phyloP scores from a whole-genome alignment of 2,113 vertebrate genomes.

The Sylvilagus bachmani region DNA sequence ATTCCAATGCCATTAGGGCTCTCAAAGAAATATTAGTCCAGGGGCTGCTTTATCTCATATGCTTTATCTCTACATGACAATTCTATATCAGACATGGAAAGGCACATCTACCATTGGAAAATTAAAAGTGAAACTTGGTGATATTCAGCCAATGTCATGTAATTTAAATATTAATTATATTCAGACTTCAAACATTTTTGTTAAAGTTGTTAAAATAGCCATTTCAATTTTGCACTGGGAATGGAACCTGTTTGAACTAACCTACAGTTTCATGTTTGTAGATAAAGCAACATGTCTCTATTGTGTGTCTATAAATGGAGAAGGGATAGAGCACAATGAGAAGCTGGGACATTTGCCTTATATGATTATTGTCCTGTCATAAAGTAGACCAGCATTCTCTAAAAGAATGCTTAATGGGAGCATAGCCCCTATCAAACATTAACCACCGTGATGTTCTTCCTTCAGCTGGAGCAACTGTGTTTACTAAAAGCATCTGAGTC shows the following conservation, averaged over 20 bases:
- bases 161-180: conserved; percentile 11
- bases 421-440: conserved; percentile 14
- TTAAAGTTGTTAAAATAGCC: conserved; percentile 6
- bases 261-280: background rate
- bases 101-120: background rate
- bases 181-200: conserved; percentile 15
- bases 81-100: conserved; percentile 3
- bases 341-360: background rate
- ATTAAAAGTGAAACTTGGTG: conserved; percentile 5
- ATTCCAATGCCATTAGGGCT: background rate
- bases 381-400: background rate
- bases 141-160: background rate
- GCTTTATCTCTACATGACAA: background rate
- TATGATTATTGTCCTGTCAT: conserved; percentile 7
- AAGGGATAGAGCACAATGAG: background rate
- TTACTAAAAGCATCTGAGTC: conserved; percentile 47
- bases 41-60: background rate
- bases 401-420: background rate
- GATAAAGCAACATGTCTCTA: background rate
- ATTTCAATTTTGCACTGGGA: background rate
- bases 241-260: background rate
- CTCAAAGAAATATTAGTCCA: conserved; percentile 36
- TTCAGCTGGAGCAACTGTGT: background rate
- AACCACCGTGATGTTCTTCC: conserved; percentile 32
- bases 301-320: background rate